Base-by-base conservation (phyloP, 2,797 vertebrate species). In the Mus caroli region DNA sequence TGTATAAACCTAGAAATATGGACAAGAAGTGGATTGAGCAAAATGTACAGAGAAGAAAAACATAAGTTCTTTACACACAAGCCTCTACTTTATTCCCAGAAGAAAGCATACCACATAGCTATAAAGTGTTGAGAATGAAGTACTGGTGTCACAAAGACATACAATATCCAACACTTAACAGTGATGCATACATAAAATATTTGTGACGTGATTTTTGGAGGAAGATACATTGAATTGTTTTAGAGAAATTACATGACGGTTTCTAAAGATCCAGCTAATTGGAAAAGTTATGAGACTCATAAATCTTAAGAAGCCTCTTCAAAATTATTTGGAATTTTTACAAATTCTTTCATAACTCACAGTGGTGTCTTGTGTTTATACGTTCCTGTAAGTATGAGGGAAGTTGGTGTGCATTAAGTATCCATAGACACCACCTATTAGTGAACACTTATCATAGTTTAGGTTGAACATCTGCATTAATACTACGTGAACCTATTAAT, bases 381-480 rank as follows among this genome's bases (percentile, higher is more conserved):
- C 88, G 85, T 96, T 89, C 88, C 94, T 90, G 17, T 94, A 95
- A 90, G 69, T 71, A 76, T 75, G 88, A 8, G 84, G 64, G 54
- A 83, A 96, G 90, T 88, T 88, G 50, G 62, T 56, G 24, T 84
- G 69, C 84, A 93, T 94, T 90, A 96, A 95, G 93, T 97, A 95
- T 96, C 92, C 19, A 37, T 40, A 56, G 92, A 93, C 91, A 95
- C n/a, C 26, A 95, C 62, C 89, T 95, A 95, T 93, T 94, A 94
- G 91, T 91, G 84, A 86, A 79, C n/a, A 92, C 77, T 97, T 94
- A 95, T 82, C 96, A 96, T 86, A 93, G 95, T 96, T 96, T 95
- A 96, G 95, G 96, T 92, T 93, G 95, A 97, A 93, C 96, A 97
- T 96, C 96, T 97, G 97, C 92, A 96, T 94, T 96, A 96, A 97